Evolutionary conservation across 1,140 invertebrate species (phyloP), one percentile per base, ranked within the genome.

Genomic region (Rhyacophila brunnea): DNA sequence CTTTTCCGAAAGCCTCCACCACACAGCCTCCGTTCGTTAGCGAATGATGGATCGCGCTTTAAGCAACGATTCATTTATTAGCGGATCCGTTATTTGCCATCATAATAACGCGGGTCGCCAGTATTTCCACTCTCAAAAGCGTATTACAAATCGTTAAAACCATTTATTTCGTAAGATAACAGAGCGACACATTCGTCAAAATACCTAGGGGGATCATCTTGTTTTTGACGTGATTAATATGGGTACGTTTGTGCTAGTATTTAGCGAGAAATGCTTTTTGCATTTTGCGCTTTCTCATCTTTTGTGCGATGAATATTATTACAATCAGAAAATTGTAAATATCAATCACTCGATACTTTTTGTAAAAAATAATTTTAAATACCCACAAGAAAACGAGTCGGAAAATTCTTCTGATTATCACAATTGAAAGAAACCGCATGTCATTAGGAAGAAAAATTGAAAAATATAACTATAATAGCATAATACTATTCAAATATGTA

Each of bases 21-120:
- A 40, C 11, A 45, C 23, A 53, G 20, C 50, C 50, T 45, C 42
- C 43, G 18, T 19, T 40, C 5, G 51, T 9, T 13, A 45, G 38
- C 28, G 59, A 55, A 62, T 62, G 60, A 62, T 62, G 55, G 60
- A 62, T 62, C 54, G 40, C 54, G 44, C 49, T 62, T 62, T 62
- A 62, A 62, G 60, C 55, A 55, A 58, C 60, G 55, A 62, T 62
- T 62, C 60, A 62, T 62, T 62, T 62, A 58, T 62, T 62, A 62
- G 53, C 35, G 60, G 60, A 62, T 53, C 60, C 60, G 48, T 57
- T 35, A 49, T 42, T 62, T 40, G 48, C 50, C 43, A 47, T 57
- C 50, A 44, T 55, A 55, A 61, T 17, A 46, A 49, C 52, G 50
- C 15, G 11, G 52, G 40, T 32, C 36, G 14, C 40, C 36, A 50